Conservation (phyloP, 2,888 invertebrate genomes). For the Noctua janthe region DNA sequence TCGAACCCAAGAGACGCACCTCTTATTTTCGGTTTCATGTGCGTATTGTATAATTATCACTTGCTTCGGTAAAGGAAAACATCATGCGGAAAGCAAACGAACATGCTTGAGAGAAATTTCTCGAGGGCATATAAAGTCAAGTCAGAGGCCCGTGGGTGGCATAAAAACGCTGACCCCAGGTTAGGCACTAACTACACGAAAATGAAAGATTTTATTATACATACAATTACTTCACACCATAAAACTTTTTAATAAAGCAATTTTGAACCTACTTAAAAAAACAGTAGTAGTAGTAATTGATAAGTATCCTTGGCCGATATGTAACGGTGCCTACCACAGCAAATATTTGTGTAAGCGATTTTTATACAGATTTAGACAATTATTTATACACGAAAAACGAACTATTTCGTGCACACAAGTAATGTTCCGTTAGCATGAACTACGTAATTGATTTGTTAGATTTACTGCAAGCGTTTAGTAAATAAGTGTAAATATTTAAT, state of each 20-base stretch:
- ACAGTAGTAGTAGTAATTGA: not conserved
- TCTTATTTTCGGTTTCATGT: no score
- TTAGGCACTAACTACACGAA: no score
- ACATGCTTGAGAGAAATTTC: no score
- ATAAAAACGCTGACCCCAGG: no score
- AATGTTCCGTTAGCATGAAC: not conserved
- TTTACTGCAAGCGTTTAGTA: not conserved
- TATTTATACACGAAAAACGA: not conserved
- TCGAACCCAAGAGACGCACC: no score
- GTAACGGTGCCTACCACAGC: not conserved
- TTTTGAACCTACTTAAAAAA: not conserved
- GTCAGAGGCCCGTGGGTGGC: no score
- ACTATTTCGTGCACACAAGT: not conserved
- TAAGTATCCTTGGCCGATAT: not conserved
- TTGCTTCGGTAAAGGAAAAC: no score
- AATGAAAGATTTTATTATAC: not conserved
- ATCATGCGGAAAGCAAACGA: no score
- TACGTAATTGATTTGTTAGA: not conserved
- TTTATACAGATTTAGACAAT: not conserved
- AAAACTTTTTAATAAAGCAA: not conserved
- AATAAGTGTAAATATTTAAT: not conserved
- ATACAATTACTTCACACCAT: not conserved
- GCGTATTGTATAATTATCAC: no score
- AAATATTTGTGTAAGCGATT: not conserved
- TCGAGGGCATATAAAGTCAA: no score